phyloP scores from a whole-genome alignment of 2,888 invertebrate species.

The Drosophila austrosaltans region DNA sequence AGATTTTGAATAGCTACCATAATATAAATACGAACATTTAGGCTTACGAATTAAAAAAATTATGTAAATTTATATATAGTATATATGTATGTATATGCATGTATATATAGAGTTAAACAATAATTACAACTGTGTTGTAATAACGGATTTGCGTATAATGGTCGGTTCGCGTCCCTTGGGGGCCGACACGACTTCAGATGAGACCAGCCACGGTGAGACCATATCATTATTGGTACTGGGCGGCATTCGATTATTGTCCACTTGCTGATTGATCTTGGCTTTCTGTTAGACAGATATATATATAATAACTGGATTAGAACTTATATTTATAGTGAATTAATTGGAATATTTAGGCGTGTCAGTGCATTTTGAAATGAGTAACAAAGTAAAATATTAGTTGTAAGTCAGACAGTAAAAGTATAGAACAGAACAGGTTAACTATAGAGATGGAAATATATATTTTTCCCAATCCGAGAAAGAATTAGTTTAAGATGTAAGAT shows the following conservation, averaged over 20 bases:
- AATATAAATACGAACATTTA: slow-evolving; percentile 71
- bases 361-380: slow-evolving; percentile 67
- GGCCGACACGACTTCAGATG: slow-evolving; percentile 88
- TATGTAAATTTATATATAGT: not conserved
- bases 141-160: slow-evolving; percentile 93
- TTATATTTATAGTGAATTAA: slow-evolving; percentile 9
- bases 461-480: not conserved
- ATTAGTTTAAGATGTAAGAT: not conserved
- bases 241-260: slow-evolving; percentile 82
- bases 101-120: slow-evolving; percentile 52
- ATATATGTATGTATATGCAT: not conserved
- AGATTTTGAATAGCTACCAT: slow-evolving; percentile 56
- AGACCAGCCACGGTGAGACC: slow-evolving; percentile 92
- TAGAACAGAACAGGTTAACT: slow-evolving; percentile 30
- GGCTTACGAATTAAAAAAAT: slow-evolving; percentile 57
- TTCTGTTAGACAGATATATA: slow-evolving; percentile 77
- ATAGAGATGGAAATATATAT: not conserved
- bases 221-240: slow-evolving; percentile 85
- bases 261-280: slow-evolving; percentile 77
- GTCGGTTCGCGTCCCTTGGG: slow-evolving; percentile 88
- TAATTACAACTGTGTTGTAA: slow-evolving; percentile 91
- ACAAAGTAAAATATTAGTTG: slow-evolving; percentile 48
- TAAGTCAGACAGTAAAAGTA: slow-evolving; percentile 54
- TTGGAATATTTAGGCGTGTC: slow-evolving; percentile 48
- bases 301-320: slow-evolving; percentile 24